These are phyloP conservation scores for Brachylomia viminalis DNA, from an alignment of 2,888 invertebrate genomes.

Conservation along the genomic window DNA sequence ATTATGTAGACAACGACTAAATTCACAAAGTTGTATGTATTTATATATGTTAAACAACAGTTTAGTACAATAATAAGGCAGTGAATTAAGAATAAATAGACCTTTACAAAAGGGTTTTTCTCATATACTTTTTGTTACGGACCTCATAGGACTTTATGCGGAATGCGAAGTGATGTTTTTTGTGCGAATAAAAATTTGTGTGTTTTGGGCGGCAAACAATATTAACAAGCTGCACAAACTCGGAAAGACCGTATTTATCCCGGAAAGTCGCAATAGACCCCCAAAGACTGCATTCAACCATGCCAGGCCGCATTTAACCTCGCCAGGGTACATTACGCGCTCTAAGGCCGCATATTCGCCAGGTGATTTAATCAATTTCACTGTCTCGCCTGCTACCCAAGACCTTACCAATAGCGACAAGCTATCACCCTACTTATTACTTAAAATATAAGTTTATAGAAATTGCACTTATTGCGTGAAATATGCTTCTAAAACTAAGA, in stretches of 20 bases:
- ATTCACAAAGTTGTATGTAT: constrained; percentile 46
- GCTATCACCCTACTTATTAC: constrained; percentile 24
- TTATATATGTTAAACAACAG: constrained; percentile 26
- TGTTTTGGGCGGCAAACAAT: neutral
- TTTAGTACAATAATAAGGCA: constrained; percentile 23
- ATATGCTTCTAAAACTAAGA: constrained; percentile 65
- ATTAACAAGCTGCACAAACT: neutral
- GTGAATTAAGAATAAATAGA: constrained; percentile 14
- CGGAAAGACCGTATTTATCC: neutral
- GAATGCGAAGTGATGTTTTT: neutral
- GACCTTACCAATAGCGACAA: constrained; percentile 37
- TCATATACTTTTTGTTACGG: neutral
- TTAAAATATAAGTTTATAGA: constrained; percentile 44
- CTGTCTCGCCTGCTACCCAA: constrained; percentile 14
- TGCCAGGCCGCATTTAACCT: neutral
- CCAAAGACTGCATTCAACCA: neutral
- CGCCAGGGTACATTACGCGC: neutral
- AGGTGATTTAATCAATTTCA: constrained; percentile 23
- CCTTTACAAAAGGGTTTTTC: neutral
- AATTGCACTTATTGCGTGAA: constrained; percentile 63
- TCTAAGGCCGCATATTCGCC: neutral
- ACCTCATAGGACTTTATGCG: neutral
- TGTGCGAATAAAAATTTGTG: neutral
- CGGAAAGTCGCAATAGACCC: neutral
- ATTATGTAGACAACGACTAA: constrained; percentile 10